These are phyloP conservation scores for Eulacestoma nigropectus DNA, from an alignment of 2,113 vertebrate genomes.

Conservation along the genomic window DNA sequence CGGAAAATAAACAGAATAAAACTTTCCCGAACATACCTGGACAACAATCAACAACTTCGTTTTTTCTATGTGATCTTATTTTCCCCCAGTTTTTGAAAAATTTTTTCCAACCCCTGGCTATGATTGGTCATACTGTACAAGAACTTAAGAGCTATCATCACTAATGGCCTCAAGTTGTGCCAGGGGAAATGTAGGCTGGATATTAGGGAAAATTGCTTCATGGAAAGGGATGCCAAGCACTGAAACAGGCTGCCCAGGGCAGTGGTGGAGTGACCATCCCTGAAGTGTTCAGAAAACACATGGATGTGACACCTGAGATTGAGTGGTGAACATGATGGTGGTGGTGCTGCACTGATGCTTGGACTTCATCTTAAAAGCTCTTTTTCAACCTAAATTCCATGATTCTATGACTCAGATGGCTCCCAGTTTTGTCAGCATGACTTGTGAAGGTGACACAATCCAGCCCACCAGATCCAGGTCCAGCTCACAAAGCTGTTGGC, in stretches of 20 bases:
- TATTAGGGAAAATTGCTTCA: not conserved
- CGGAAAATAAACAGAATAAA: not conserved
- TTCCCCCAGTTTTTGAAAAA: not conserved
- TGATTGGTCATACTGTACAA: not conserved
- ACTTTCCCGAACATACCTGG: not conserved
- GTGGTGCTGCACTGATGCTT: not conserved
- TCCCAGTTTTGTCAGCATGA: not conserved
- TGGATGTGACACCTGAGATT: not conserved
- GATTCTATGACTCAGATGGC: not conserved
- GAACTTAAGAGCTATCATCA: not conserved
- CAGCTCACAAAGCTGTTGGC: not conserved
- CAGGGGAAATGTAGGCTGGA: not conserved
- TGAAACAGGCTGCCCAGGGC: not conserved
- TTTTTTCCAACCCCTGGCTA: not conserved
- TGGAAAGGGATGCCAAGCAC: not conserved
- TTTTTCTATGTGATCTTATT: not conserved
- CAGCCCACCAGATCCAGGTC: not conserved
- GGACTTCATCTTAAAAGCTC: not conserved
- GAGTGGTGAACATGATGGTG: not conserved
- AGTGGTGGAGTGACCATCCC: not conserved
- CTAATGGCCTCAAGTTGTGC: not conserved
- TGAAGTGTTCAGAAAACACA: not conserved
- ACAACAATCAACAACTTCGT: not conserved
- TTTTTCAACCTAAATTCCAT: not conserved
- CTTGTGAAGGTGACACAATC: not conserved